Evolutionary conservation across 2,888 invertebrate genomes (phyloP).

Genomic region (Adelognathus sp.): DNA sequence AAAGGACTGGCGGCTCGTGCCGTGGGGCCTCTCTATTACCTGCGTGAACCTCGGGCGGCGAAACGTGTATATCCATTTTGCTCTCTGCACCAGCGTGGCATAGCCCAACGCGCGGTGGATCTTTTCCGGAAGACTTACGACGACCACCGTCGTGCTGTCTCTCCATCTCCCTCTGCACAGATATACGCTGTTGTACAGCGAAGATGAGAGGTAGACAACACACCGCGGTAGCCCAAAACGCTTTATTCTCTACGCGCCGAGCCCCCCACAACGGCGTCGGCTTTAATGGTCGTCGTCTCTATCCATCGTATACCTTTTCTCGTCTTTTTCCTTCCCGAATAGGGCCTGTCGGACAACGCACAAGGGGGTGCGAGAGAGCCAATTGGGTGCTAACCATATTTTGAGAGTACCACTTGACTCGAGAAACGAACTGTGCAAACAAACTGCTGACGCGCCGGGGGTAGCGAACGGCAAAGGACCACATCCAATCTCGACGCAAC

Average conservation of each 20-base stretch:
- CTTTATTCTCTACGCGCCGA: slow-evolving; percentile 1
- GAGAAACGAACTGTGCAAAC: slow-evolving; percentile 67
- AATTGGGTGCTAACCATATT: slow-evolving; percentile 71
- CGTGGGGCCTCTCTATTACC: slow-evolving; percentile 67
- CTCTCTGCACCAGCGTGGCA: background rate
- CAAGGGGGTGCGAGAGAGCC: slow-evolving; percentile 67
- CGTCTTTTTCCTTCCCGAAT: too few species aligned
- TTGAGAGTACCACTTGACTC: slow-evolving; percentile 73
- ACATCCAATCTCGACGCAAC: too few species aligned
- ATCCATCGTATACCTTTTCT: slow-evolving; percentile 67
- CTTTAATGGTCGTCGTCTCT: background rate
- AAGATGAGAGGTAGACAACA: slow-evolving; percentile 47
- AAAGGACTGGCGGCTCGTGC: slow-evolving; percentile 70
- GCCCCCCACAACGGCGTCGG: slow-evolving; percentile 1
- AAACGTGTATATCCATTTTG: slow-evolving; percentile 16
- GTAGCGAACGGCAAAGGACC: too few species aligned
- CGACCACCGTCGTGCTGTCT: slow-evolving; percentile 48
- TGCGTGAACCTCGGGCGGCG: slow-evolving; percentile 54
- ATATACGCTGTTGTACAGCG: slow-evolving; percentile 3
- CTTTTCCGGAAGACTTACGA: slow-evolving; percentile 43
- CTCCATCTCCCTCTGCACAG: too few species aligned
- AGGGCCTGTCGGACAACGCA: too few species aligned
- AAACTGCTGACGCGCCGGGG: too few species aligned
- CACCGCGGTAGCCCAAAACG: slow-evolving; percentile 47
- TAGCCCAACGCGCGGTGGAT: slow-evolving; percentile 6